Evolutionary conservation across 2,888 invertebrate genomes (phyloP).

Genomic region (Tetranychus piercei): DNA sequence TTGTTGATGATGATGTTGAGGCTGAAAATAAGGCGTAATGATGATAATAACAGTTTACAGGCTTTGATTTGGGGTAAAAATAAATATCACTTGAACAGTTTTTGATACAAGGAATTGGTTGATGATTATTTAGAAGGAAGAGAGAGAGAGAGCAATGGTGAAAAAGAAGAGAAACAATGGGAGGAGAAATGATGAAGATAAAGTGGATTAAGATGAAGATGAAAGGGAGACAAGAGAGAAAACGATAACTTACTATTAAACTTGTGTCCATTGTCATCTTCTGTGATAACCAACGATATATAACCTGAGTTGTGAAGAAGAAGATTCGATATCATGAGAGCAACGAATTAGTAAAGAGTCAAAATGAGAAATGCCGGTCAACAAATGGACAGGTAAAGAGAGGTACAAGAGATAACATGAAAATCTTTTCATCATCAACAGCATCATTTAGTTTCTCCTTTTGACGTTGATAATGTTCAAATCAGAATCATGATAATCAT

Average conservation of each 20-base stretch:
- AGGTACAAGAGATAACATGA: not conserved
- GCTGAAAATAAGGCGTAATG: not conserved
- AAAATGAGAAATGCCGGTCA: not conserved
- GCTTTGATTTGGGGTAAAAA: not conserved
- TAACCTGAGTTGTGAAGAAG: constrained; percentile 9
- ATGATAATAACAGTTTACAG: not conserved
- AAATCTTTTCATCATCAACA: no score
- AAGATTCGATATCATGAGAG: not conserved
- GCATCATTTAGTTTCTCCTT: no score
- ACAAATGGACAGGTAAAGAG: not conserved
- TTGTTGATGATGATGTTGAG: not conserved
- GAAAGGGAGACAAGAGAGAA: not conserved
- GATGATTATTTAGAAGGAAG: not conserved
- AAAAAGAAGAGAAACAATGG: not conserved
- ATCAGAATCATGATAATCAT: not conserved
- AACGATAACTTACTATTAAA: constrained; percentile 17
- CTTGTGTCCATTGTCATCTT: constrained; percentile 13
- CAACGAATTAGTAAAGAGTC: not conserved
- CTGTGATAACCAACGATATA: not conserved
- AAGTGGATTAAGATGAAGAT: not conserved
- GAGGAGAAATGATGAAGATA: not conserved
- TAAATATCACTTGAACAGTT: not conserved
- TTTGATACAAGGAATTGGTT: not conserved
- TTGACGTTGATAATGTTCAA: no score
- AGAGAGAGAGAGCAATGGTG: not conserved